Evolutionary conservation across 2,797 vertebrate species (phyloP), one percentile per base, ranked within the genome.

Genomic region (Spondyliosoma cantharus): DNA sequence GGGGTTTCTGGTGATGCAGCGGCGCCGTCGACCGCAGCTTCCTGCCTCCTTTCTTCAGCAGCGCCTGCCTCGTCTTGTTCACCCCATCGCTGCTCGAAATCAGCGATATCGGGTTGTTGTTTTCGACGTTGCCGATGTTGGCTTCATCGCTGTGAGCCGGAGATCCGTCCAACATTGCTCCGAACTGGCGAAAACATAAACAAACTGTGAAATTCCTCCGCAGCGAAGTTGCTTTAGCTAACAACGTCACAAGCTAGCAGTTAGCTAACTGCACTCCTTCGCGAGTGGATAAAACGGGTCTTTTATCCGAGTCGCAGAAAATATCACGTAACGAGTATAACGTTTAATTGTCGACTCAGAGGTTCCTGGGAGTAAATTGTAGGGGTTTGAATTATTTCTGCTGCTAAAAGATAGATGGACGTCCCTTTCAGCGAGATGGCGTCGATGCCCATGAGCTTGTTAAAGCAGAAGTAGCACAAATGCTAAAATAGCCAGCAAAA

Each of bases 91-190:
- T 0, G 59, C 71, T 3, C 2, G 50, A 17, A 0, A 80, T 25
- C 25, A 79, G 0, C 72, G 77, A 54, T 1, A 27, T 20, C 4
- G 81, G 91, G 59, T 86, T 87, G 80, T 89, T 90, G 87, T 93
- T 93, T 11, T 91, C 90, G 0, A 80, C 81, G 80, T 92, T 74
- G 56, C 80, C 86, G 60, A 87, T 59, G 67, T 71, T 71, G 27
- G 66, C 27, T 19, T 85, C 86, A 70, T 74, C 86, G 74, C 29
- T 7, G 37, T 3, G 82, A 20, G 52, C 60, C 72, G 64, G 4
- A 15, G 88, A 76, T 52, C 83, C 90, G 86, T 87, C 65, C 82
- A 91, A 81, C 92, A 93, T 92, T 0, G 70, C 81, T 22, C 1
- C 13, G 29, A 5, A 3, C 13, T 14, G 42, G 37, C 20, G 74